Conservation (phyloP, 2,888 invertebrate genomes). For the Tetragonisca angustula region DNA sequence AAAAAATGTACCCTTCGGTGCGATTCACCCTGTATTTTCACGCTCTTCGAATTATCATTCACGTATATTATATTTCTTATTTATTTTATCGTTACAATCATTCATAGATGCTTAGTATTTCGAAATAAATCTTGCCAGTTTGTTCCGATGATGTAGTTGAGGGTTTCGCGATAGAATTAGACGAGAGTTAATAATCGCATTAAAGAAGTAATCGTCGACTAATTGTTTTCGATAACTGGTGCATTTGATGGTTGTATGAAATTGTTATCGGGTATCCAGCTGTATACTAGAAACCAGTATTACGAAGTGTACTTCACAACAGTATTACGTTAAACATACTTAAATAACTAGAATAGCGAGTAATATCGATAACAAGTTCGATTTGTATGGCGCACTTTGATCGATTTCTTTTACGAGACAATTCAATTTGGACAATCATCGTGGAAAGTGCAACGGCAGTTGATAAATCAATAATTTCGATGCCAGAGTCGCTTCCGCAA, state of each 20-base stretch:
- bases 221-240: constrained; percentile 35
- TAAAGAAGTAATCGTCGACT: constrained; percentile 12
- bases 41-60: constrained; percentile 12
- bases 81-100: constrained; percentile 67
- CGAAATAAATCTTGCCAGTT: constrained; percentile 55
- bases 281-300: constrained; percentile 80
- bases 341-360: constrained; percentile 38
- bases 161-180: constrained; percentile 46
- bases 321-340: constrained; percentile 74
- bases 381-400: constrained; percentile 9
- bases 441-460: constrained; percentile 1
- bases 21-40: background rate
- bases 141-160: constrained; percentile 26
- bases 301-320: constrained; percentile 79
- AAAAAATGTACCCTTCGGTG: background rate
- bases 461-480: background rate
- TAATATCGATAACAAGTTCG: constrained; percentile 37
- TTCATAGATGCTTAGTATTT: constrained; percentile 48
- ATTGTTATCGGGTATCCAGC: constrained; percentile 41
- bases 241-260: constrained; percentile 35
- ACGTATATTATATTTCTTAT: constrained; percentile 51
- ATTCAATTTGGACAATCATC: constrained; percentile 1
- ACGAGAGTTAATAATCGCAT: constrained; percentile 22
- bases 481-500: background rate
- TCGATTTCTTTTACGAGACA: constrained; percentile 21